Evolutionary conservation across 1,140 invertebrate genomes (phyloP).

Genomic region (Teleogryllus occipitalis): DNA sequence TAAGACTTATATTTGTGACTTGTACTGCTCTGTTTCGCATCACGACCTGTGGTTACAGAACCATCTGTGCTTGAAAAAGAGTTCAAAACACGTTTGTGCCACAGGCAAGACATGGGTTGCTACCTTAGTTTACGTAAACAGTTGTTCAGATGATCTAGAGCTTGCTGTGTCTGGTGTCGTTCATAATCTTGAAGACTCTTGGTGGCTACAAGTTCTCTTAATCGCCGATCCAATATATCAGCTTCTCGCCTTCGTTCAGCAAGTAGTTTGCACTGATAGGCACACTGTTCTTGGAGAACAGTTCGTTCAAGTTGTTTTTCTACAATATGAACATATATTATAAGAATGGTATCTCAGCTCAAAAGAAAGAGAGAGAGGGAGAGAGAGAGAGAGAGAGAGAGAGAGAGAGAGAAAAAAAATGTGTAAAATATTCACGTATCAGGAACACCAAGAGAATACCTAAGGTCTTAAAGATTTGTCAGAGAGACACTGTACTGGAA

Average conservation of each 20-base stretch:
- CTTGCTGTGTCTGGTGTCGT: slow-evolving; percentile 21
- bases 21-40: background rate
- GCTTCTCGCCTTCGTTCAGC: slow-evolving; percentile 19
- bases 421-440: too few relatives aligned
- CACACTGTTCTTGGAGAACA: slow-evolving; percentile 21
- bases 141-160: slow-evolving; percentile 22
- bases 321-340: slow-evolving; percentile 9
- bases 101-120: slow-evolving; percentile 11
- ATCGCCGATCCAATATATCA: slow-evolving; percentile 19
- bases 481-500: too few relatives aligned
- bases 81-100: background rate
- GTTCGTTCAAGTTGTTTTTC: slow-evolving; percentile 19
- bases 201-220: slow-evolving; percentile 17
- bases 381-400: background rate
- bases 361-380: background rate
- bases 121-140: slow-evolving; percentile 23
- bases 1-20: background rate
- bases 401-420: background rate
- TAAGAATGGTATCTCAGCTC: too few relatives aligned
- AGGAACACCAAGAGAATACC: too few relatives aligned
- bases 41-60: background rate
- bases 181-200: slow-evolving; percentile 21
- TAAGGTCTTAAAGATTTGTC: too few relatives aligned
- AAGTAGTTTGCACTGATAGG: background rate
- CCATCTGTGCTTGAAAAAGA: background rate